A percentile compares a stretch with the other conserved stretches of the same genome.
Conservation (phyloP, 2,113 vertebrate species). For the Psettodes erumei region DNA sequence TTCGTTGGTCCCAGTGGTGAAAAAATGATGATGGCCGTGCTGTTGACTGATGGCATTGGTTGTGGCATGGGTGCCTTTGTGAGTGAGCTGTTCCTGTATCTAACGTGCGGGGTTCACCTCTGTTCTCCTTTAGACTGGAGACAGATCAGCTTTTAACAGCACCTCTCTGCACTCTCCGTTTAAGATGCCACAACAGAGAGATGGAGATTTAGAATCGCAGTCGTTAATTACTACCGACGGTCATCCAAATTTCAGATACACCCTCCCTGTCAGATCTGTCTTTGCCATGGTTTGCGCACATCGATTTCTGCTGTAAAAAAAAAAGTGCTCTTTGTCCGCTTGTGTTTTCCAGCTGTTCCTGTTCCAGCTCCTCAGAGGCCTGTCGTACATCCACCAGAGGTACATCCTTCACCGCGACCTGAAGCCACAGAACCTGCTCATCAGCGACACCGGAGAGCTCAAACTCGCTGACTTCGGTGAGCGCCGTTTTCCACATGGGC, state of each 20-base stretch:
- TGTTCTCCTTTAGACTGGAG: constrained; percentile 1
- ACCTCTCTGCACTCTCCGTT: not conserved
- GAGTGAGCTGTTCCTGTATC: constrained; percentile 21
- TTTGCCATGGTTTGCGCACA: not conserved
- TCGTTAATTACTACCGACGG: no score
- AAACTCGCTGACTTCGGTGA: constrained; percentile 98
- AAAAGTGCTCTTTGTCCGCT: not conserved
- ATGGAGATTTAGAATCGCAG: not conserved
- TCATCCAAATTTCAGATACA: no score
- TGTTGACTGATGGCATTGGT: constrained; percentile 43
- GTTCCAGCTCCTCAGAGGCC: constrained; percentile 94
- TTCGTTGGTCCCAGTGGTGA: constrained; percentile 24
- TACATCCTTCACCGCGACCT: constrained; percentile 98
- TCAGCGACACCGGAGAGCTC: constrained; percentile 96
- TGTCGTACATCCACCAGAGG: constrained; percentile 97
- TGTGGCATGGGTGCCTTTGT: constrained; percentile 11
- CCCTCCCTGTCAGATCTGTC: not conserved
- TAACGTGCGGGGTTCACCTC: not conserved
- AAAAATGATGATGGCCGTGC: constrained; percentile 3
- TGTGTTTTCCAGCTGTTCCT: constrained; percentile 90
- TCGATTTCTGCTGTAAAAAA: not conserved
- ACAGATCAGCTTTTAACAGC: not conserved
- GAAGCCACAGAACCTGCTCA: constrained; percentile 98
- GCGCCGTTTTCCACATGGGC: no score
- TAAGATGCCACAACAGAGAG: not conserved